Percentiles rank a stretch among this genome's conserved stretches.
phyloP scores from a whole-genome alignment of 2,797 vertebrate genomes.

The Caiman crocodilus region DNA sequence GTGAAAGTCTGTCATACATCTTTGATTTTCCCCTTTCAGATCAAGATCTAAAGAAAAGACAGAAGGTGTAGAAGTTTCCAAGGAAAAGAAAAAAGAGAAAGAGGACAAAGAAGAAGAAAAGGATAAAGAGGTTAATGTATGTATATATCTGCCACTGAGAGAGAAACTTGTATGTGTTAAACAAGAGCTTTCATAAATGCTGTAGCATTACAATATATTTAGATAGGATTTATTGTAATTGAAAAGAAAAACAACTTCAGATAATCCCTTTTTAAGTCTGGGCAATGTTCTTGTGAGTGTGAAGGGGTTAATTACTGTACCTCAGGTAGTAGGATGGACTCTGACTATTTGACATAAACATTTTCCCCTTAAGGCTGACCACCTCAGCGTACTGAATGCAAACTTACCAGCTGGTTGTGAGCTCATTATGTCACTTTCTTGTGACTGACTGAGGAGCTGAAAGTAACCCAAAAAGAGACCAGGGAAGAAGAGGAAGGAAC shows the following conservation, averaged over 20 bases:
- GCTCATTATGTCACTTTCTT: neutral
- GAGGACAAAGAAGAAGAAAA: conserved; percentile 98
- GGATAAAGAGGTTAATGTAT: conserved; percentile 90
- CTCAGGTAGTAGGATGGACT: neutral
- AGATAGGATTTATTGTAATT: neutral
- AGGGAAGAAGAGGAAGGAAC: neutral
- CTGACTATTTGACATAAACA: neutral
- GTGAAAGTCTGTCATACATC: neutral
- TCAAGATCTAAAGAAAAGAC: conserved; percentile 92
- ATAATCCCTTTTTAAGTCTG: neutral
- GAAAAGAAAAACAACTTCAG: neutral
- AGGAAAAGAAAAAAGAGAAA: conserved; percentile 96
- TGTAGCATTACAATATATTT: neutral
- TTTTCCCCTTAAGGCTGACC: neutral
- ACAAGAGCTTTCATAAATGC: neutral
- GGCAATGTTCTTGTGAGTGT: neutral
- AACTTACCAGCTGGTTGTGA: neutral
- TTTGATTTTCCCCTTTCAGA: conserved; percentile 73
- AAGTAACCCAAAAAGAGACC: neutral
- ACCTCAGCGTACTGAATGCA: neutral
- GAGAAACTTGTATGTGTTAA: neutral
- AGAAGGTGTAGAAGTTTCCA: conserved; percentile 86
- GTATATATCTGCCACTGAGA: conserved; percentile 65
- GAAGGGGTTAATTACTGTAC: neutral
- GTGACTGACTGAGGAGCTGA: neutral